Evolutionary conservation across 1,140 invertebrate species (phyloP), one percentile per base, ranked within the genome.

Genomic region (Diabrotica virgifera): DNA sequence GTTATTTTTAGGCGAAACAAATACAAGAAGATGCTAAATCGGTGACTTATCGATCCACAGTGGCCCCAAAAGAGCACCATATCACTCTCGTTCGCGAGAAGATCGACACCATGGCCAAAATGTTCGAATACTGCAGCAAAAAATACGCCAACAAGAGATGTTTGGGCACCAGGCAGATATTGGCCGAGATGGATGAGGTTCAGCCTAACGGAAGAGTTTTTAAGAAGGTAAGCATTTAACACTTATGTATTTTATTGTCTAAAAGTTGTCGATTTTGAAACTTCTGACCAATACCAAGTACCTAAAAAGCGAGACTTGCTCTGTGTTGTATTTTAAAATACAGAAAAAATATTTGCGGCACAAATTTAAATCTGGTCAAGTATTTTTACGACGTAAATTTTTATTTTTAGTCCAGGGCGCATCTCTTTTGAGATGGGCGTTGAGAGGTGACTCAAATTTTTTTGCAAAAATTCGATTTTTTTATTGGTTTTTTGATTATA

Each of bases 191-290:
- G 76, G 94, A 98, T 74, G 96, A 99, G 78, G 78, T 88, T 1
- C 95, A 98, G 77, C 87, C 90, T 0, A 96, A 97, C 80, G 97
- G 97, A 53, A 87, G 93, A 76, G 85, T 97, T 14, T 99, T 99
- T 76, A 98, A 98, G 82, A 99, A 99, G 85, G 89, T 91, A 72
- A 68, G 36, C 6, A n/a, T 24, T 24, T 24, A 24, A 24, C 4
- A 24, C 1, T 24, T 24, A 24, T 4, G 24, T 24, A 24, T 2
- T 24, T 24, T 24, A 24, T 24, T 4, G 24, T 24, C 24, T 24
- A 4, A 1, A 24, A 58, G 52, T 40, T 65, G 38, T 37, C 52
- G 10, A 56, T 8, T n/a, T 38, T 54, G 7, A 7, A 5, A 9
- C 24, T 24, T 4, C 1, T 24, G 24, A 24, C 24, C 24, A 24